phyloP scores from a whole-genome alignment of 2,888 invertebrate species.

The Macrophya alboannulata region DNA sequence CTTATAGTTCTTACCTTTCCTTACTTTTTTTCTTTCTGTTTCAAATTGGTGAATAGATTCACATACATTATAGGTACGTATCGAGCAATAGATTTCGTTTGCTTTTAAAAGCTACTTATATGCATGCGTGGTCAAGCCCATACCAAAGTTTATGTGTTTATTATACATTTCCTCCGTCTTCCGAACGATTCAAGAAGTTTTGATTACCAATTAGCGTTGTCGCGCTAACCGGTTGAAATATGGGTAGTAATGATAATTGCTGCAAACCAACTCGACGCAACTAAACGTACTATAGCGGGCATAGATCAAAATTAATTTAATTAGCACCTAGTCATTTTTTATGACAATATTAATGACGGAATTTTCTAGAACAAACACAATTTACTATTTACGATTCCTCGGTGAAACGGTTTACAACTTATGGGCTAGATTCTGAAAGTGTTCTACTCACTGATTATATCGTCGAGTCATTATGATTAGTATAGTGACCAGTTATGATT shows the following conservation, averaged over 20 bases:
- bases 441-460: not conserved
- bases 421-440: not conserved
- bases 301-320: slow-evolving; percentile 41
- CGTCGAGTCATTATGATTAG: not conserved
- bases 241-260: slow-evolving; percentile 41
- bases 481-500: not conserved
- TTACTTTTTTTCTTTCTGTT: not conserved
- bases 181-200: slow-evolving; percentile 37
- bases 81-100: not conserved
- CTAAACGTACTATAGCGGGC: not conserved
- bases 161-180: slow-evolving; percentile 16
- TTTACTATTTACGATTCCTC: slow-evolving; percentile 30
- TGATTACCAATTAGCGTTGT: slow-evolving; percentile 45
- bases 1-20: not conserved
- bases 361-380: slow-evolving; percentile 35
- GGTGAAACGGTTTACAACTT: not conserved
- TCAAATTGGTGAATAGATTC: not conserved
- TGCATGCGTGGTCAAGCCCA: not conserved
- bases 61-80: not conserved
- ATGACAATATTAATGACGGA: slow-evolving; percentile 21
- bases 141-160: slow-evolving; percentile 33
- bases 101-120: not conserved
- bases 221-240: slow-evolving; percentile 34
- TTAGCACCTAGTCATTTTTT: slow-evolving; percentile 45
- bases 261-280: not conserved